Conservation (phyloP, 2,797 vertebrate species). For the Trichosurus vulpecula region DNA sequence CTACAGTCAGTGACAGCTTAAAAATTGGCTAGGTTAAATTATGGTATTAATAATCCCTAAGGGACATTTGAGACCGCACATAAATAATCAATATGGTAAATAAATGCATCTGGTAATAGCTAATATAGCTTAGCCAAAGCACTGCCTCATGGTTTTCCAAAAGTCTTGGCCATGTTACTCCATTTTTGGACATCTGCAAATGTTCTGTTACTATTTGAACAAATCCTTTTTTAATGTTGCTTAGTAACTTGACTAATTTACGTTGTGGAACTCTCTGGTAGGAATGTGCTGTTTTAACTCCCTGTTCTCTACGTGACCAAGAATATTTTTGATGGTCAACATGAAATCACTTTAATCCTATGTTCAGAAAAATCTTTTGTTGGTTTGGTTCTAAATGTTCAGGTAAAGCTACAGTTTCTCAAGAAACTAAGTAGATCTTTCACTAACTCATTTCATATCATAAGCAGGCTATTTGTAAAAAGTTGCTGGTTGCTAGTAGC, state of each 20-base stretch:
- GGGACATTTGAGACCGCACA: not conserved
- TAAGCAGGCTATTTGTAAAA: not conserved
- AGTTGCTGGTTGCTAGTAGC: not conserved
- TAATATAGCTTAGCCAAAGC: not conserved
- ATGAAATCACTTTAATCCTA: not conserved
- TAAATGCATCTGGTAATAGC: not conserved
- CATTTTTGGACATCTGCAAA: slow-evolving; percentile 36
- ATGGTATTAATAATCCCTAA: not conserved
- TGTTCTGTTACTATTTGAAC: slow-evolving; percentile 7
- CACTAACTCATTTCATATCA: not conserved
- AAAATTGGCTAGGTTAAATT: not conserved
- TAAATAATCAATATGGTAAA: slow-evolving; percentile 1
- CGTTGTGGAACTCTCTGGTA: not conserved
- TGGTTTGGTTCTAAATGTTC: not conserved
- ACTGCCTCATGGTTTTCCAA: not conserved
- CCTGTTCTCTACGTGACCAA: not conserved
- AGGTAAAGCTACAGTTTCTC: not conserved
- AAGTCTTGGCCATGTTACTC: not conserved
- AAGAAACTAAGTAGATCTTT: not conserved
- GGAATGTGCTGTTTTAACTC: not conserved
- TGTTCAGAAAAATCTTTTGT: not conserved
- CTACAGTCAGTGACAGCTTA: not conserved
- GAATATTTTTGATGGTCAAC: not conserved
- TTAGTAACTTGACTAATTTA: not conserved
- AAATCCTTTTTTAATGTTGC: not conserved